These are phyloP conservation scores for Cranoglanis bouderius DNA, from an alignment of 2,113 vertebrate species.

Conservation along the genomic window DNA sequence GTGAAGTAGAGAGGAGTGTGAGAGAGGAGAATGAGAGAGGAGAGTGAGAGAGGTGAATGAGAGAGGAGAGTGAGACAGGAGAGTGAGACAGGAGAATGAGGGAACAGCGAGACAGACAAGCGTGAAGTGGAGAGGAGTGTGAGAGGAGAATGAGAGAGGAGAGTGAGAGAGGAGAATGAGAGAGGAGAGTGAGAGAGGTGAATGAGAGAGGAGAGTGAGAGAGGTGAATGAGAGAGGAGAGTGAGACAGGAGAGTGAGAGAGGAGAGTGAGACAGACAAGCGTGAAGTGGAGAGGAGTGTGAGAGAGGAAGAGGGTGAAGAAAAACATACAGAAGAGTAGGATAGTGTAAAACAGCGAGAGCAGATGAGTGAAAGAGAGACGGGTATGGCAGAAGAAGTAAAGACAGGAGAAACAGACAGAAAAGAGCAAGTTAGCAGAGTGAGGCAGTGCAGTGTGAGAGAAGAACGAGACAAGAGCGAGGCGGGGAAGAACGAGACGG, in stretches of 20 bases:
- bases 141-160: background rate
- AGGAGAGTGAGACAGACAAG: background rate
- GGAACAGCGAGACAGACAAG: background rate
- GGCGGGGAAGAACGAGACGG: background rate
- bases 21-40: background rate
- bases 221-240: background rate
- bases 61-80: background rate
- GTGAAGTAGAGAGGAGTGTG: background rate
- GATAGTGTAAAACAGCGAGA: no score
- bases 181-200: background rate
- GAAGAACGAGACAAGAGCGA: background rate
- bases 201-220: background rate
- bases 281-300: rapidly evolving
- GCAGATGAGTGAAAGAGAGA: background rate
- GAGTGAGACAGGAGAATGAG: background rate
- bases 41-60: background rate
- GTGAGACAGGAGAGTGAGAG: background rate
- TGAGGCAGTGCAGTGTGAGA: background rate
- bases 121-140: background rate
- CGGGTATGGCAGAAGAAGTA: background rate
- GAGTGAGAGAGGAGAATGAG: background rate
- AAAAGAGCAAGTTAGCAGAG: no score
- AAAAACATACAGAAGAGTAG: background rate
- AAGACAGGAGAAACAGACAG: background rate
- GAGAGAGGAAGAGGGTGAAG: background rate